Percentiles rank a stretch among this genome's conserved stretches.
phyloP scores from a whole-genome alignment of 2,888 invertebrate species.

The Sarcophaga carnaria region DNA sequence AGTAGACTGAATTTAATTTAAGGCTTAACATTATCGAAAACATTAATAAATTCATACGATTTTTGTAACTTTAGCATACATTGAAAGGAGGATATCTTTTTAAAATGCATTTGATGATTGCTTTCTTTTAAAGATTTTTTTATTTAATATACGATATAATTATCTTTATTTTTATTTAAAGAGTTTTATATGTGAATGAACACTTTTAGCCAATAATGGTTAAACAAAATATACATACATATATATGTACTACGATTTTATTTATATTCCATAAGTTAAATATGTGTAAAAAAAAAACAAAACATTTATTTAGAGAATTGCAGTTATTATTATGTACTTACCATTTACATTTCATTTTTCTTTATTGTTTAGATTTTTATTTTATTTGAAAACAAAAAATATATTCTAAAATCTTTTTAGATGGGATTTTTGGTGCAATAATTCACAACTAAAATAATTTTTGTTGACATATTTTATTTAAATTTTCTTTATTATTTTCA shows the following conservation, averaged over 20 bases:
- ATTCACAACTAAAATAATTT: slow-evolving; percentile 43
- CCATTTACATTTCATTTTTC: neutral
- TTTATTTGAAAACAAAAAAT: neutral
- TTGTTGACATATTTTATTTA: slow-evolving; percentile 39
- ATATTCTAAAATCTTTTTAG: neutral
- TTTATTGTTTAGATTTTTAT: slow-evolving; percentile 31
- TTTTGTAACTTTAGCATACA: slow-evolving; percentile 12
- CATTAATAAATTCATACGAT: neutral
- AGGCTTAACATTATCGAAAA: slow-evolving; percentile 72
- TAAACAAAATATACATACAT: too few relatives aligned
- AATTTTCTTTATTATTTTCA: slow-evolving; percentile 6
- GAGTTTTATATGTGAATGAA: neutral
- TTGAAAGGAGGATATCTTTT: slow-evolving; percentile 12
- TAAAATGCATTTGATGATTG: too few relatives aligned
- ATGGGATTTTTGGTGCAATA: slow-evolving; percentile 67
- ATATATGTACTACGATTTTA: neutral
- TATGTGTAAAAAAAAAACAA: slow-evolving; percentile 26
- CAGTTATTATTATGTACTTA: neutral
- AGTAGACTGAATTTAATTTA: slow-evolving; percentile 92
- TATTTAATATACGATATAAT: too few relatives aligned
- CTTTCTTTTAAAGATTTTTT: too few relatives aligned
- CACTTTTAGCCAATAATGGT: neutral
- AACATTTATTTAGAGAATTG: slow-evolving; percentile 51
- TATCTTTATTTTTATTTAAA: slow-evolving; percentile 20
- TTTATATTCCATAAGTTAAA: slow-evolving; percentile 29